phyloP scores from a whole-genome alignment of 2,888 invertebrate species.

The Stomorhina lunata region DNA sequence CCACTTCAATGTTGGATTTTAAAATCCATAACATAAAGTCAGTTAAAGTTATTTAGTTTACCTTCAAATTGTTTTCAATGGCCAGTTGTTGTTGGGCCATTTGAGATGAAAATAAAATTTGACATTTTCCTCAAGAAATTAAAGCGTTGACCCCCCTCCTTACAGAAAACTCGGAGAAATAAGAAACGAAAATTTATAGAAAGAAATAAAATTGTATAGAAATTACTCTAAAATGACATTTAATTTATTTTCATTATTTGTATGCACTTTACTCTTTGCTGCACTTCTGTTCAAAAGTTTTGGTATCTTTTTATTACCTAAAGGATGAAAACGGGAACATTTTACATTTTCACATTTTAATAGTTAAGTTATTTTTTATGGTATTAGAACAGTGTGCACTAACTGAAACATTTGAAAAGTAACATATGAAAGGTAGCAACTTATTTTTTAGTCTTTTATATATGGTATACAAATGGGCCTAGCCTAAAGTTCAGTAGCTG shows the following conservation, averaged over 20 bases:
- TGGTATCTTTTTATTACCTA: no score
- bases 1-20: neutral
- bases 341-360: no score
- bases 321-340: no score
- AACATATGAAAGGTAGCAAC: no score
- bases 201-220: constrained; percentile 44
- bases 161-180: neutral
- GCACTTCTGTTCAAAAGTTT: neutral
- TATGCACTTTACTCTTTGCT: constrained; percentile 49
- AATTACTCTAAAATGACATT: constrained; percentile 63
- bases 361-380: no score
- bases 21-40: neutral
- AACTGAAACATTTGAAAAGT: no score
- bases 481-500: no score
- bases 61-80: constrained; percentile 52
- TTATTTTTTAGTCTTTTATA: constrained; percentile 9
- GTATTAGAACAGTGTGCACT: no score
- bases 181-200: neutral
- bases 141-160: constrained; percentile 56
- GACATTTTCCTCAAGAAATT: constrained; percentile 56
- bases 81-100: constrained; percentile 45
- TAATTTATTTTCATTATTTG: constrained; percentile 65
- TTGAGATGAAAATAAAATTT: constrained; percentile 52
- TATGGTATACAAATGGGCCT: no score
- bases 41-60: constrained; percentile 7